Evolutionary conservation across 2,888 invertebrate genomes (phyloP).

Genomic region (Seira sanloemensis): DNA sequence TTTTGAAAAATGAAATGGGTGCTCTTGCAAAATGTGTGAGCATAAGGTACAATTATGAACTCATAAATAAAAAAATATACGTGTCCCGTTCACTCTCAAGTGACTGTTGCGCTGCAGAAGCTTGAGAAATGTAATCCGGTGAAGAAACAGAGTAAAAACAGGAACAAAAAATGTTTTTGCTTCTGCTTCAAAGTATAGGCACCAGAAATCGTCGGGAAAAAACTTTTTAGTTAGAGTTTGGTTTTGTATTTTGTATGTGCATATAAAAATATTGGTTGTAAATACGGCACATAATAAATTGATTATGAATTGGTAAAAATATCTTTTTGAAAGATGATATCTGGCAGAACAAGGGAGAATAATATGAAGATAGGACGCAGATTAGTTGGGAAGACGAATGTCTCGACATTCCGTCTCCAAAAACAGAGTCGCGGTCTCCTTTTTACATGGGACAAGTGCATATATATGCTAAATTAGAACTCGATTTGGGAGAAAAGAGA

Average conservation of each 20-base stretch:
- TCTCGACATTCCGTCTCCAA: conserved; percentile 14
- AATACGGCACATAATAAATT: not conserved
- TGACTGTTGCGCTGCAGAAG: not conserved
- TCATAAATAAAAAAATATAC: conserved; percentile 34
- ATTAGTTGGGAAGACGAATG: not conserved
- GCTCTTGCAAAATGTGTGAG: conserved; percentile 17
- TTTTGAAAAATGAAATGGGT: conserved; percentile 15
- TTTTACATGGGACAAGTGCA: not conserved
- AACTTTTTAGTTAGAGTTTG: not conserved
- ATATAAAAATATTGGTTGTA: not conserved
- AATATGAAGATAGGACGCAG: not conserved
- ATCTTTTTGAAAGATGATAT: conserved; percentile 16
- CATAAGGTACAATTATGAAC: conserved; percentile 48
- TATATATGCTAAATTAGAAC: conserved; percentile 8
- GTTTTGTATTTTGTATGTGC: not conserved
- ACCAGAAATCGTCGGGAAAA: too few species aligned
- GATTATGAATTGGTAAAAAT: conserved; percentile 6
- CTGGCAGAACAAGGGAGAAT: not conserved
- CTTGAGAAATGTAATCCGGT: too few species aligned
- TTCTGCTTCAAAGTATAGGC: too few species aligned
- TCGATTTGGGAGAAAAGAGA: conserved; percentile 36
- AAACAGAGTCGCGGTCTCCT: not conserved
- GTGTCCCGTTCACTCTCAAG: not conserved
- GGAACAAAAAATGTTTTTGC: too few species aligned
- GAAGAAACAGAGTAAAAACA: too few species aligned